A percentile compares a stretch with the other conserved stretches of the same genome.
Evolutionary conservation across 2,797 vertebrate genomes (phyloP).

Genomic region (Cynodonichthys magdalenae): DNA sequence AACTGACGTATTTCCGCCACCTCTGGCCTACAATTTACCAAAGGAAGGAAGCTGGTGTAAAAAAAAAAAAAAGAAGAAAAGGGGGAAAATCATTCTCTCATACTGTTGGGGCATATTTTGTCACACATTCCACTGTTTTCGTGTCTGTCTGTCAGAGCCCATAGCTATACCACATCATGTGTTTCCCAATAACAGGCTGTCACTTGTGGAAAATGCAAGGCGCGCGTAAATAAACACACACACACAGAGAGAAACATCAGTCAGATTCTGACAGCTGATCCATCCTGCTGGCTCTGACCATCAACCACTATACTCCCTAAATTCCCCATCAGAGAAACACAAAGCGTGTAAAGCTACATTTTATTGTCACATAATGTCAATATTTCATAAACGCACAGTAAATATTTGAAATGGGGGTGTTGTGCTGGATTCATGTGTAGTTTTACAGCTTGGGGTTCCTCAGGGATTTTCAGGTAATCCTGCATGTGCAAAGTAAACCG

Average conservation of each 20-base stretch:
- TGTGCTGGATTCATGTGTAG: constrained; percentile 1
- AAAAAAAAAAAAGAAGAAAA: constrained; percentile 31
- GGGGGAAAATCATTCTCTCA: constrained; percentile 15
- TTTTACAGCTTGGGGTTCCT: constrained; percentile 6
- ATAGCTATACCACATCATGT: constrained; percentile 60
- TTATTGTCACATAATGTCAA: constrained; percentile 31
- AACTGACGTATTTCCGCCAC: constrained; percentile 88
- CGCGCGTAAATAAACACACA: constrained; percentile 9
- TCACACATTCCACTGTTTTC: constrained; percentile 56
- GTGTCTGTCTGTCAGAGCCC: constrained; percentile 44
- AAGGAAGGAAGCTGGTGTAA: constrained; percentile 80
- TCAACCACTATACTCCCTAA: not conserved
- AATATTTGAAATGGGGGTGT: constrained; percentile 32
- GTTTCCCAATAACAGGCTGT: constrained; percentile 53
- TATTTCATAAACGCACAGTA: constrained; percentile 2
- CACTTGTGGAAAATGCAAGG: constrained; percentile 40
- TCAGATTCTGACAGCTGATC: constrained; percentile 60
- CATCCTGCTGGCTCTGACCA: constrained; percentile 23
- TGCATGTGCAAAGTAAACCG: constrained; percentile 21
- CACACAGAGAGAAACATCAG: constrained; percentile 34
- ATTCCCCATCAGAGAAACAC: constrained; percentile 11
- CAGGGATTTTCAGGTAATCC: constrained; percentile 33
- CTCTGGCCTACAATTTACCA: constrained; percentile 78
- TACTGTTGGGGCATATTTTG: constrained; percentile 54
- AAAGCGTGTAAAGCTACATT: constrained; percentile 29